Evolutionary conservation across 2,888 invertebrate species (phyloP), one percentile per base, ranked within the genome.

Genomic region (Cephus pygmeus): DNA sequence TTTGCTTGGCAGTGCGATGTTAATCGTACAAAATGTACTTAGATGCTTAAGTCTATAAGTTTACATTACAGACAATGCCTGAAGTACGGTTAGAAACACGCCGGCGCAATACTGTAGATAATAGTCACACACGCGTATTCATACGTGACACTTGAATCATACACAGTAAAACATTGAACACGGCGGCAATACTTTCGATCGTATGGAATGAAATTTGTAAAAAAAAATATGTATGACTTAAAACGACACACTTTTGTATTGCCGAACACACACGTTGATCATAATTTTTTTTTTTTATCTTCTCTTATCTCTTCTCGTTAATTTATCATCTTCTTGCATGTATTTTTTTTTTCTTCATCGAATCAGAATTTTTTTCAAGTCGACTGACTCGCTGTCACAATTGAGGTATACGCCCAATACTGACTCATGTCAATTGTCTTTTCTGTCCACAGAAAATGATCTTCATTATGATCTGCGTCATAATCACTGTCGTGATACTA

Each of bases 361-460:
- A 33, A 33, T 31, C 12, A 36, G 4, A 36, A 35, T 35, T 31
- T 71, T 34, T 11, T 69, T 15, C 33, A 31, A 71, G 4, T 33
- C 34, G 31, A 71, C 71, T 2, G 12, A 31, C 71, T 31, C 71
- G 71, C 23, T 33, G 33, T 78, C n/a, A 56, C n/a, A 69, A 36
- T n/a, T 68, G 31, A 71, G 31, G 71, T 31, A 3, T 12, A 9
- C 71, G 71, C 23, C 71, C 79, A 74, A 68, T 34, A 33, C 68
- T 79, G 34, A 74, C 69, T 69, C 75, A 75, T n/a, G 34, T 34
- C 56, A 69, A 80, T 79, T 80, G 78, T 79, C 83, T 79, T 84
- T 88, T 90, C 82, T 90, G 90, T 90, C 89, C 90, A 89, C 91
- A 91, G 91, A 91, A 91, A 91, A 90, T 90, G 91, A 90, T 90